A percentile compares a stretch with the other conserved stretches of the same genome.
Evolutionary conservation across 2,113 vertebrate genomes (phyloP).

Genomic region (Callospermophilus lateralis): DNA sequence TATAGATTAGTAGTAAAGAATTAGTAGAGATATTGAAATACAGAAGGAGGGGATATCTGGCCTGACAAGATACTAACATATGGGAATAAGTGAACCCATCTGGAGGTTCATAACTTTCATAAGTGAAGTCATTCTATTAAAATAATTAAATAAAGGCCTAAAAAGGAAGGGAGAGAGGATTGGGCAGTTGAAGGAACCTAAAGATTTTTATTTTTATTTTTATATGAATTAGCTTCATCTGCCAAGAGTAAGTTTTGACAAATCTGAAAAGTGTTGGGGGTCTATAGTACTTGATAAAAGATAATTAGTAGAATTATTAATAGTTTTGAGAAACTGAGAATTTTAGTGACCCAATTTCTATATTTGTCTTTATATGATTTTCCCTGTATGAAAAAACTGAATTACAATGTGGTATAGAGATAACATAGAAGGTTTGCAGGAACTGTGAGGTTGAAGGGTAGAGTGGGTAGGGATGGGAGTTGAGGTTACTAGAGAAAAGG

Average conservation of each 20-base stretch:
- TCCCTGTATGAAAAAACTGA: neutral
- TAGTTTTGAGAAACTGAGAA: slow-evolving; percentile 9
- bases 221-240: neutral
- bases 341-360: neutral
- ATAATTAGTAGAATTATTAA: neutral
- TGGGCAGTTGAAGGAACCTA: too few species aligned
- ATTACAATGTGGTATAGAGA: neutral
- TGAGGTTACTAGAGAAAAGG: neutral
- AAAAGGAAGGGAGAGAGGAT: too few species aligned
- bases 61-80: too few species aligned
- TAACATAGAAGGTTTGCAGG: neutral
- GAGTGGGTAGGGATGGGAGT: neutral
- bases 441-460: neutral
- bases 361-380: neutral
- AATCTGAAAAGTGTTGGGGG: neutral
- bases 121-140: too few species aligned
- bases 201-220: neutral
- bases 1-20: too few species aligned
- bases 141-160: too few species aligned
- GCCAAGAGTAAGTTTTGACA: neutral
- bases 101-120: too few species aligned
- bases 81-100: too few species aligned
- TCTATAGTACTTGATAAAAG: neutral
- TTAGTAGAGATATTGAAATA: too few species aligned
- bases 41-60: too few species aligned